Conservation (phyloP, 2,113 vertebrate species). For the Eolophus roseicapilla region DNA sequence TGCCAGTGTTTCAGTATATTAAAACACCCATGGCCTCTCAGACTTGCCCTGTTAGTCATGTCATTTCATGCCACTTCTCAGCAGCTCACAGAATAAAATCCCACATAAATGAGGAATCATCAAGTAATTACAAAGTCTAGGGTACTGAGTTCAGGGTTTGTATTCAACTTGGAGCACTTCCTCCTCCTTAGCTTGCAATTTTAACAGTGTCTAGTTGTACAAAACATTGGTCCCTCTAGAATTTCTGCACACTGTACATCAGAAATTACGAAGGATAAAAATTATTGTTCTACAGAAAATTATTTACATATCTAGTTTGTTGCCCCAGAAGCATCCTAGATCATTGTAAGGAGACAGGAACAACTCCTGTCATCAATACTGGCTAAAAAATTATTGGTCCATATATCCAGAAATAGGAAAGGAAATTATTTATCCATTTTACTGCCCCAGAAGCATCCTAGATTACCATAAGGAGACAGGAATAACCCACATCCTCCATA, state of each 20-base stretch:
- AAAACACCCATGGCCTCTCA: neutral
- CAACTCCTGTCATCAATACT: neutral
- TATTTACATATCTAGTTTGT: neutral
- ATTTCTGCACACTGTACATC: neutral
- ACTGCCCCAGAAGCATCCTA: neutral
- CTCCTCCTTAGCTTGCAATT: neutral
- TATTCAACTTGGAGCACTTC: neutral
- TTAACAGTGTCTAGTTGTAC: neutral
- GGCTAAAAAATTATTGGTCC: neutral
- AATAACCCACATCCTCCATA: neutral
- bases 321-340: neutral
- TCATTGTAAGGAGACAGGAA: neutral
- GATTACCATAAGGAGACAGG: neutral
- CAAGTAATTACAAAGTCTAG: neutral
- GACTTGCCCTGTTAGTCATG: neutral
- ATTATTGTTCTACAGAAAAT: neutral
- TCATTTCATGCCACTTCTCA: neutral
- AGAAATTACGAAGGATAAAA: conserved; percentile 2
- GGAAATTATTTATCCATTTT: neutral
- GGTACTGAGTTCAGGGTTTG: neutral
- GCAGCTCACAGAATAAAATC: neutral
- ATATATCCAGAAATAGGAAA: neutral
- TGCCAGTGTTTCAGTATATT: neutral
- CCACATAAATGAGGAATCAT: neutral
- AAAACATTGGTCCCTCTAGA: neutral